Evolutionary conservation across 2,888 invertebrate species (phyloP).

Genomic region (Cybosia mesomella): DNA sequence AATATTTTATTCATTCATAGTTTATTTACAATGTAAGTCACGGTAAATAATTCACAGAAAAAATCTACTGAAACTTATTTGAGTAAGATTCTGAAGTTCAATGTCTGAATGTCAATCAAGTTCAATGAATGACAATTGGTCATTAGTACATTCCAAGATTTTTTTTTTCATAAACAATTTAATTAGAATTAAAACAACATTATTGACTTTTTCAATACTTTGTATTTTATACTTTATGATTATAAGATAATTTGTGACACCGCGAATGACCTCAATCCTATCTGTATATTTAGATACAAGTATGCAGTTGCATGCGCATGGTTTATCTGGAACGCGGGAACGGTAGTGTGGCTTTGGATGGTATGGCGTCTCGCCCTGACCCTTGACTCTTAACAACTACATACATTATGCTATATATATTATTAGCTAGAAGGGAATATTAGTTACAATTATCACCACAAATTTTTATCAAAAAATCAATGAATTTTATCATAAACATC

Average conservation of each 20-base stretch:
- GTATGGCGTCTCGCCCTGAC: slow-evolving; percentile 69
- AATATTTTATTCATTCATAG: too few species aligned
- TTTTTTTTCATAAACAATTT: background rate
- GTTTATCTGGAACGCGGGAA: slow-evolving; percentile 83
- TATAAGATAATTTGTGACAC: slow-evolving; percentile 47
- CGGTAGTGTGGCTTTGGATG: slow-evolving; percentile 71
- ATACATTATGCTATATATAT: slow-evolving; percentile 50
- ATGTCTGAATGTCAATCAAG: background rate
- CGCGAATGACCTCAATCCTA: slow-evolving; percentile 63
- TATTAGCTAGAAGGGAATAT: background rate
- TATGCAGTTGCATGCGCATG: slow-evolving; percentile 62
- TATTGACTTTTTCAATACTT: slow-evolving; percentile 2
- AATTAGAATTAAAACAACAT: background rate
- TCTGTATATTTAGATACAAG: slow-evolving; percentile 39
- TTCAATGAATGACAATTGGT: background rate
- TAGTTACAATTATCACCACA: background rate
- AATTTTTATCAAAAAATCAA: background rate
- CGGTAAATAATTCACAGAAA: background rate
- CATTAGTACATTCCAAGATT: background rate
- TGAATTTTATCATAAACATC: too few species aligned
- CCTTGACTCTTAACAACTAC: slow-evolving; percentile 67
- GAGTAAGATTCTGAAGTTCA: background rate
- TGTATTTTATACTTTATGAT: too few species aligned
- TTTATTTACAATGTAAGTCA: background rate
- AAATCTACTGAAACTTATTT: background rate